Evolutionary conservation across 2,888 invertebrate species (phyloP), one percentile per base, ranked within the genome.

Genomic region (Pammene aurita): DNA sequence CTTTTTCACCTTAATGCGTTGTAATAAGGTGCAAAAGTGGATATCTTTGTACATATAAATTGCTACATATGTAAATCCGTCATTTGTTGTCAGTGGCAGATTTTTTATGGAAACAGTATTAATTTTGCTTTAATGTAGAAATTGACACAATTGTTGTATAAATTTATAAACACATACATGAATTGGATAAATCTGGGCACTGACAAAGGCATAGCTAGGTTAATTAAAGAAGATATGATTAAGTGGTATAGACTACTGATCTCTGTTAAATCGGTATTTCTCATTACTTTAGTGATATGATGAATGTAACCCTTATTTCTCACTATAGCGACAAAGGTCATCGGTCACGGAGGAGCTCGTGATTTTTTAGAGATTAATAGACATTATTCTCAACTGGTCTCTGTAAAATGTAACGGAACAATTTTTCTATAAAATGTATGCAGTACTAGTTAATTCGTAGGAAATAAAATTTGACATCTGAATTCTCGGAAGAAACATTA

Each of bases 171-270:
- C 16, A 55, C 14, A 14, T 61, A 26, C 18, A 46, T 50, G 13
- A 55, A 62, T 62, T 67, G 56, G 56, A 56, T 55, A 34, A 34
- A 14, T 55, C 13, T 67, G 61, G 60, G 60, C 42, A 58, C 13
- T 60, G 35, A 67, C 26, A 65, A 56, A 48, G 41, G 16, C 42
- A 66, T 50, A n/a, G n/a, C n/a, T n/a, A n/a, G n/a, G n/a, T n/a
- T n/a, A n/a, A n/a, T n/a, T n/a, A 50, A 54, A 42, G 34, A 0
- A 35, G 35, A 26, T 18, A 50, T 13, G 4, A 26, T 11, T 26
- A 11, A 50, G 18, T 18, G 18, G 6, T 50, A 50, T 50, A 41
- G 38, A 41, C 18, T 42, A 18, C 38, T 41, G 16, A 48, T 48
- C 48, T 38, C 38, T 38, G 26, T 1, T 26, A 26, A 26, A 26